These are phyloP conservation scores for Rosalia funebris DNA, from an alignment of 2,888 invertebrate genomes.

Conservation along the genomic window DNA sequence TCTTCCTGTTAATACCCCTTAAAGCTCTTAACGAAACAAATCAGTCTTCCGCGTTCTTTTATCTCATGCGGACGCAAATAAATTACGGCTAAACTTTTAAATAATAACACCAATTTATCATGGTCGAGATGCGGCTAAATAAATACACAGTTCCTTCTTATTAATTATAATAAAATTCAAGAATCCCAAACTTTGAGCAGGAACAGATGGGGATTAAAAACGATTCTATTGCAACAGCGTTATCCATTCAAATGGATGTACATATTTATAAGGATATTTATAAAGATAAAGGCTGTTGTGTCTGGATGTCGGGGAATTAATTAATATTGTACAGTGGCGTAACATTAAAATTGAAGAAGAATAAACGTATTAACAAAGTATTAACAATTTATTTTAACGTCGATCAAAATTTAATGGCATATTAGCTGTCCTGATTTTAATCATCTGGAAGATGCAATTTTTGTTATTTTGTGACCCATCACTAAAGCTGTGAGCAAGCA, in stretches of 20 bases:
- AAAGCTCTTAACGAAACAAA: neutral
- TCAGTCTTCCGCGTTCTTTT: neutral
- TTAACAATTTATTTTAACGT: neutral
- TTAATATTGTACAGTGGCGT: constrained; percentile 7
- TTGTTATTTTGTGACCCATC: no score
- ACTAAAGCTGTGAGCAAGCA: no score
- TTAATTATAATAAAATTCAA: constrained; percentile 23
- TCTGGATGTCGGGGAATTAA: constrained; percentile 15
- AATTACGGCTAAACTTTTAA: constrained; percentile 20
- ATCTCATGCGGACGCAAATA: neutral
- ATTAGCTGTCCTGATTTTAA: no score
- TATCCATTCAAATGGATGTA: constrained; percentile 27
- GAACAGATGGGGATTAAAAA: constrained; percentile 15
- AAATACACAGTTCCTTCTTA: constrained; percentile 8
- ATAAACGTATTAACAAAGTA: neutral
- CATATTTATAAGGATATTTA: constrained; percentile 26
- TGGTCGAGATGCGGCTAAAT: constrained; percentile 6
- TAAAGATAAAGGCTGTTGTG: constrained; percentile 25
- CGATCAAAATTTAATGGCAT: neutral
- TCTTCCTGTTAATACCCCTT: neutral
- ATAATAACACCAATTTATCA: constrained; percentile 17
- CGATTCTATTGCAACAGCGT: constrained; percentile 13
- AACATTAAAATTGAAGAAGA: neutral
- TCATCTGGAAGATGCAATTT: no score
- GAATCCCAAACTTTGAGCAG: constrained; percentile 5